Base-by-base conservation (phyloP, 2,888 invertebrate species). In the Diachrysia chrysitis region DNA sequence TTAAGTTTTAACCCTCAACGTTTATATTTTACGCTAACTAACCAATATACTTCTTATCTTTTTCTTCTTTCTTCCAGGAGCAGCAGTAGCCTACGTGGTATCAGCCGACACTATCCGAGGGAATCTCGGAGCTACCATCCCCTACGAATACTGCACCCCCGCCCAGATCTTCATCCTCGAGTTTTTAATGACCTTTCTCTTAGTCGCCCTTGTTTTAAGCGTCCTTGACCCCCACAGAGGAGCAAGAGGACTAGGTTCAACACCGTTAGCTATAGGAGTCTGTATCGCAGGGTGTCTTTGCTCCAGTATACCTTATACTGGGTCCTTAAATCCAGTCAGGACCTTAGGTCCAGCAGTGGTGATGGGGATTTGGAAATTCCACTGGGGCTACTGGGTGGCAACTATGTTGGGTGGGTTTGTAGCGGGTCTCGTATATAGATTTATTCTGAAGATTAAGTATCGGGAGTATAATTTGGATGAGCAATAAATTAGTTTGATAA, bases 361-460 rank as follows among this genome's bases (percentile, higher is more conserved):
- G 0, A 83, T 83, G 82, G 70, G 75, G 17, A 66, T 66, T 7
- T 85, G 82, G 81, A 63, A 69, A 0, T 17, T 65, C 16, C 79
- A 86, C 56, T 86, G 85, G 86, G 76, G 81, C 0, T 85, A 82
- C 53, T 86, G 85, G 83, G 58, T 53, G 0, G 87, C 74, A 0
- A 86, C 86, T 0, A 58, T 88, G 2, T 46, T 70, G 2, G 88
- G 86, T 0, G 87, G 83, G 0, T 0, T 75, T 0, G 63, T 63
- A 0, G 85, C 86, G 3, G 87, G 87, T 0, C 0, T 86, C 1
- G 63, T 85, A 5, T 85, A 85, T 58, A 83, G 64, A 14, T 79
- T 66, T 57, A n/a, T 83, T 3, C 69, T 87, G n/a, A 54, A 19
- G 1, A 58, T 51, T 1, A 16, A 37, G 9, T 5, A 10, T 16